Percentiles rank a stretch among this genome's conserved stretches.
Evolutionary conservation across 2,797 vertebrate species (phyloP).

Genomic region (Betta splendens): DNA sequence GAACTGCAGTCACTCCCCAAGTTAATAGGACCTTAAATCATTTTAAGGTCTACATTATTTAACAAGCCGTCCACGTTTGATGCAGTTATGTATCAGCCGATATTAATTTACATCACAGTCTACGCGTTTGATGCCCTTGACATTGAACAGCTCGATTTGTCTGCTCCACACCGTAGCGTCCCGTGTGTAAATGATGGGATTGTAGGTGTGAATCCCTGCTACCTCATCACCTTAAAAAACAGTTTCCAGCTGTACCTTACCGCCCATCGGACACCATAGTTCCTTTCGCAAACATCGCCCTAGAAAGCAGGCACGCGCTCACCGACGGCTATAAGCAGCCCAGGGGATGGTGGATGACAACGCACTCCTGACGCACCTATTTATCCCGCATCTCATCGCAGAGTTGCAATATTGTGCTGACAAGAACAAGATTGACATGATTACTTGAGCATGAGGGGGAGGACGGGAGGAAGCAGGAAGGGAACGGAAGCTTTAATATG

Average conservation of each 20-base stretch:
- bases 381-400: conserved; percentile 63
- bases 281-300: conserved; percentile 29
- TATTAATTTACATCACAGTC: conserved; percentile 46
- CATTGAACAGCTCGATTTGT: conserved; percentile 29
- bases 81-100: conserved; percentile 47
- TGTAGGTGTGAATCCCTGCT: conserved; percentile 23
- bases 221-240: conserved; percentile 25
- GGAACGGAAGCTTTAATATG: conserved; percentile 44
- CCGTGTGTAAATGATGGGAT: conserved; percentile 32
- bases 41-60: conserved; percentile 60
- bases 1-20: conserved; percentile 27
- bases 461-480: background rate
- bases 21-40: conserved; percentile 61
- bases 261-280: conserved; percentile 3
- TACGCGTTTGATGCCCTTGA: conserved; percentile 49
- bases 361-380: conserved; percentile 42
- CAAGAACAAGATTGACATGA: conserved; percentile 32
- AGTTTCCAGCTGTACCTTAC: conserved; percentile 13
- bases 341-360: conserved; percentile 33
- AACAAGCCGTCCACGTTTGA: conserved; percentile 50
- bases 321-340: conserved; percentile 16
- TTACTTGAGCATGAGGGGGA: conserved; percentile 30
- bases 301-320: background rate
- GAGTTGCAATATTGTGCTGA: conserved; percentile 53
- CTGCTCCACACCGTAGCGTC: background rate